Evolutionary conservation across 1,140 invertebrate species (phyloP).

Genomic region (Pseudomyrmex cubaensis): DNA sequence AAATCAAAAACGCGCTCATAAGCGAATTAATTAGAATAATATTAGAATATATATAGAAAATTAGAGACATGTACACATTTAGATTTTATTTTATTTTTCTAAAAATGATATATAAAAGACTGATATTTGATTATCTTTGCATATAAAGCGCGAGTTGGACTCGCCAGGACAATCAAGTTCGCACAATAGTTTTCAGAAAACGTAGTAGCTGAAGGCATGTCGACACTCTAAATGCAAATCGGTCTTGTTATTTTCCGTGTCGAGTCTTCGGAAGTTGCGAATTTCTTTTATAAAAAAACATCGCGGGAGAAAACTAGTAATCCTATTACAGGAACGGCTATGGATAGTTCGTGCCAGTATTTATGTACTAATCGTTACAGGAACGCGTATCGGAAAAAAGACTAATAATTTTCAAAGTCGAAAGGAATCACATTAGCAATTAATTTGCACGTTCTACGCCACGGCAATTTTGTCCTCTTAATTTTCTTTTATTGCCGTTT

Average conservation of each 20-base stretch:
- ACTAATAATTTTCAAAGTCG: conserved; percentile 22
- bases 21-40: background rate
- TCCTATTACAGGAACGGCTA: background rate
- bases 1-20: no score
- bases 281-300: background rate
- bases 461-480: background rate
- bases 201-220: background rate
- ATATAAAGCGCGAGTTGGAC: background rate
- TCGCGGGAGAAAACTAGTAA: background rate
- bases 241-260: background rate
- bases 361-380: conserved; percentile 5
- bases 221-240: conserved; percentile 46
- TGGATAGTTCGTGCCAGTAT: background rate
- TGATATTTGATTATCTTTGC: no score
- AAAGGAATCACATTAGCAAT: background rate
- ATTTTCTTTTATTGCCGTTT: background rate
- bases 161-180: background rate
- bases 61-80: background rate
- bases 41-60: background rate
- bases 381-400: background rate
- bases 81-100: background rate
- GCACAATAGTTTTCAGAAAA: no score
- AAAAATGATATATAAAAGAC: background rate
- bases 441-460: background rate
- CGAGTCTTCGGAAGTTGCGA: background rate